Conservation (phyloP, 2,113 vertebrate genomes). For the Tetrao urogallus region DNA sequence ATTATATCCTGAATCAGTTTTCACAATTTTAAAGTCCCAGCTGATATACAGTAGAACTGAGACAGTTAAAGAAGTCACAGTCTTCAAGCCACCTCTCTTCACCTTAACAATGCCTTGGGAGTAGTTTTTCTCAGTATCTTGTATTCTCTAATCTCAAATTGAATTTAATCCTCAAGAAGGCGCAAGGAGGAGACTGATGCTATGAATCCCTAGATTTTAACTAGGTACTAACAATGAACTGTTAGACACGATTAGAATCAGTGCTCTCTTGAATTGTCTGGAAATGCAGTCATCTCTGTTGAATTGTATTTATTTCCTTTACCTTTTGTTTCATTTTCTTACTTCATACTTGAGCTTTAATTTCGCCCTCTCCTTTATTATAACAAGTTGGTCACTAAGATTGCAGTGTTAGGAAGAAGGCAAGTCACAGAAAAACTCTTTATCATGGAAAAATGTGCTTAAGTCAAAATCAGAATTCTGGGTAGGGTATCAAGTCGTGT, state of each 20-base stretch:
- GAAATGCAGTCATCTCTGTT: not conserved
- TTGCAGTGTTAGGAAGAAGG: not conserved
- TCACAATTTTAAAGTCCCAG: not conserved
- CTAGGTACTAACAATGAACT: not conserved
- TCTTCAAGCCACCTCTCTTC: not conserved
- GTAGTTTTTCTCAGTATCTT: not conserved
- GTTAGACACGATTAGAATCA: not conserved
- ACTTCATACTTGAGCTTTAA: not conserved
- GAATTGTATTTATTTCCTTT: not conserved
- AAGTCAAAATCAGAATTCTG: not conserved
- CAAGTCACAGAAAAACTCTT: not conserved
- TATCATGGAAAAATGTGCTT: not conserved
- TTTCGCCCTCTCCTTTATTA: not conserved
- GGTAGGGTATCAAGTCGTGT: not conserved
- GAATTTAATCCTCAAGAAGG: not conserved
- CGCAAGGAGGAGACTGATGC: not conserved
- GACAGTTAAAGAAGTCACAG: not conserved
- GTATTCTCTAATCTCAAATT: constrained; percentile 3
- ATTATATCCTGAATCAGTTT: not conserved
- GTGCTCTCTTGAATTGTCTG: not conserved
- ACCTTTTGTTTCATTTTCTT: not conserved
- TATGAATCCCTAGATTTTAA: constrained; percentile 33
- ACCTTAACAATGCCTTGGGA: not conserved
- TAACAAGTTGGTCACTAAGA: not conserved
- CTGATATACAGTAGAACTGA: not conserved